Evolutionary conservation across 2,797 vertebrate species (phyloP).

Genomic region (Pipistrellus pygmaeus): DNA sequence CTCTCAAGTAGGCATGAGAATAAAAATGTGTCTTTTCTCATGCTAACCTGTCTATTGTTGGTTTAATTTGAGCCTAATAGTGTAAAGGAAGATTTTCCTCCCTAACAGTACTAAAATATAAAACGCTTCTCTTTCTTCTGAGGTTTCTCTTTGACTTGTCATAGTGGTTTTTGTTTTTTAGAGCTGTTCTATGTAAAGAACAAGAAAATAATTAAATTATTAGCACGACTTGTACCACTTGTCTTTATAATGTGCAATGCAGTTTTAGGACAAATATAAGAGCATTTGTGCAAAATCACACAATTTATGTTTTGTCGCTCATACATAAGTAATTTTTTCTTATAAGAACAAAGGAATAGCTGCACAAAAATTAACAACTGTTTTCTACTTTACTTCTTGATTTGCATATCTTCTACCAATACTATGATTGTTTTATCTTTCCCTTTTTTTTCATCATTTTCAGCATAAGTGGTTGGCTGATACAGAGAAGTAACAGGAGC

Average conservation of each 20-base stretch:
- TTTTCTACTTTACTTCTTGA: constrained; percentile 26
- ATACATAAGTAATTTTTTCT: constrained; percentile 47
- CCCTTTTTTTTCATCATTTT: background rate
- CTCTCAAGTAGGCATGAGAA: background rate
- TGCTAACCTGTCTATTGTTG: background rate
- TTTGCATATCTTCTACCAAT: background rate
- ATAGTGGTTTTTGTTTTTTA: background rate
- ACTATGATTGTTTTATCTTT: background rate
- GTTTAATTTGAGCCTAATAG: constrained; percentile 10
- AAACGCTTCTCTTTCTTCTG: constrained; percentile 1
- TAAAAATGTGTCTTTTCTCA: background rate
- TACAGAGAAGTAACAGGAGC: background rate
- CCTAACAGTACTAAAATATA: background rate
- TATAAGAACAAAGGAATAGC: background rate
- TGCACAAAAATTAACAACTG: background rate
- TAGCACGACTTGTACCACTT: constrained; percentile 21
- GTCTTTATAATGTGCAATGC: background rate
- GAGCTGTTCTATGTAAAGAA: background rate
- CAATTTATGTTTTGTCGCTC: constrained; percentile 23
- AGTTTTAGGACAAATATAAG: constrained; percentile 46
- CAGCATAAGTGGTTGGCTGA: background rate
- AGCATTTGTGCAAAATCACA: constrained; percentile 39
- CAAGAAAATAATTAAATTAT: constrained; percentile 42
- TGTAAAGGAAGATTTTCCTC: background rate
- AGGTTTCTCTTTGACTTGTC: background rate